Evolutionary conservation across 2,888 invertebrate genomes (phyloP), one percentile per base, ranked within the genome.

Genomic region (Girardia tigrina): DNA sequence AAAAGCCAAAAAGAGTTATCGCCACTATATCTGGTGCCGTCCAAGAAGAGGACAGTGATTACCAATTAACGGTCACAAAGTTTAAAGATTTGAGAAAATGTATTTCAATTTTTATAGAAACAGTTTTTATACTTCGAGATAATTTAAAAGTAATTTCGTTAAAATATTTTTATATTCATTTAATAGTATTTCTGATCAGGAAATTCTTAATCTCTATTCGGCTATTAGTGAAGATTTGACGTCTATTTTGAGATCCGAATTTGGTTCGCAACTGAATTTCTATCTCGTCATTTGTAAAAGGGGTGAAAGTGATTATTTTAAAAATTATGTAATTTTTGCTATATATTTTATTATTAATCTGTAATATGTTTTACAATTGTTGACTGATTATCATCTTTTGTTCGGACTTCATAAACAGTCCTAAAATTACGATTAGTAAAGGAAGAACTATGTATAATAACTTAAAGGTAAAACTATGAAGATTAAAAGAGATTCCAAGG

Each of bases 41-140:
- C 23, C 56, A 56, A 16, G n/a, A 56, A 4, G 56, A 56, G 23
- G 56, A 56, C n/a, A 8, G 8, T n/a, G 56, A 56, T 6, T 56
- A 8, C n/a, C 56, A 56, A 56, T n/a, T 20, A 56, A 56, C 56
- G 23, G 56, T 56, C n/a, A 56, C 4, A 6, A 56, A 56, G n/a
- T 56, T 56, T 56, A 56, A 56, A 56, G 56, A 56, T 12, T n/a
- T 56, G 23, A 56, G 23, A 56, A 56, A 56, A 56, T 56, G 56
- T 16, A 56, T 56, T 56, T 56, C 56, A 4, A 20, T 56, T 56
- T 56, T 56, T 23, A 56, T 56, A 20, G 56, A 56, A n/a, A 56
- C 56, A 8, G 56, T 56, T 12, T 56, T 56, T 56, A 56, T 56
- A 20, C 56, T 56, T 4, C 56, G 56, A 56, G 56, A 56, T 23